Percentiles rank a stretch among this genome's conserved stretches.
Evolutionary conservation across 2,888 invertebrate genomes (phyloP).

Genomic region (Sphaerophoria taeniata): DNA sequence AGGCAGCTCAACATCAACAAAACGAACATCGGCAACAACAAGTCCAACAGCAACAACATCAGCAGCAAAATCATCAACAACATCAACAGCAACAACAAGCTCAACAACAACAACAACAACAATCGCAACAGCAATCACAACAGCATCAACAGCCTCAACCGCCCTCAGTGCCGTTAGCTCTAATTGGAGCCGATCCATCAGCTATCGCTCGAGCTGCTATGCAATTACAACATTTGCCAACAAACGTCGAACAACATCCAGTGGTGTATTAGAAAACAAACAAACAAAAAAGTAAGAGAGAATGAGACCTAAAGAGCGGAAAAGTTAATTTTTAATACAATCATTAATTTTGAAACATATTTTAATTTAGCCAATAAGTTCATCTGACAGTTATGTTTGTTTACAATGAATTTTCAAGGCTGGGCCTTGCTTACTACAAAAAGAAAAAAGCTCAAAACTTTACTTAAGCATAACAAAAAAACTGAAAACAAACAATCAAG

Average conservation of each 20-base stretch:
- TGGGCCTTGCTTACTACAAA: conserved; percentile 53
- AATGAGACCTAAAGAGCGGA: conserved; percentile 57
- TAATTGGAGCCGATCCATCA: conserved; percentile 81
- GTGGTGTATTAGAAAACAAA: conserved; percentile 80
- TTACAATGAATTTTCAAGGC: conserved; percentile 47
- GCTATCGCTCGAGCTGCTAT: conserved; percentile 82
- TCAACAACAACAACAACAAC: conserved; percentile 77
- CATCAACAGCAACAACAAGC: conserved; percentile 75
- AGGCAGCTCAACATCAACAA: conserved; percentile 79
- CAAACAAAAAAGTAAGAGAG: conserved; percentile 26
- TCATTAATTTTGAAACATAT: conserved; percentile 35
- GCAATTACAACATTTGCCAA: conserved; percentile 82
- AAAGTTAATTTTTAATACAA: conserved; percentile 64
- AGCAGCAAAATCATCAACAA: conserved; percentile 77
- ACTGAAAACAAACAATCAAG: conserved; percentile 45
- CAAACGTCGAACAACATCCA: conserved; percentile 82
- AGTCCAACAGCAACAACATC: conserved; percentile 75
- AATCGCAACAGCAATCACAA: conserved; percentile 77
- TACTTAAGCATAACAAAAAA: conserved; percentile 39
- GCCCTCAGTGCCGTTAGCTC: conserved; percentile 81
- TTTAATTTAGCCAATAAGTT: conserved; percentile 59
- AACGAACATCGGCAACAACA: conserved; percentile 66
- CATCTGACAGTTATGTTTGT: conserved; percentile 55
- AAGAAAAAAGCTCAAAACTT: conserved; percentile 62
- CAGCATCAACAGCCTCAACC: conserved; percentile 79